phyloP scores from a whole-genome alignment of 1,140 invertebrate genomes.

The Trichogramma pretiosum region DNA sequence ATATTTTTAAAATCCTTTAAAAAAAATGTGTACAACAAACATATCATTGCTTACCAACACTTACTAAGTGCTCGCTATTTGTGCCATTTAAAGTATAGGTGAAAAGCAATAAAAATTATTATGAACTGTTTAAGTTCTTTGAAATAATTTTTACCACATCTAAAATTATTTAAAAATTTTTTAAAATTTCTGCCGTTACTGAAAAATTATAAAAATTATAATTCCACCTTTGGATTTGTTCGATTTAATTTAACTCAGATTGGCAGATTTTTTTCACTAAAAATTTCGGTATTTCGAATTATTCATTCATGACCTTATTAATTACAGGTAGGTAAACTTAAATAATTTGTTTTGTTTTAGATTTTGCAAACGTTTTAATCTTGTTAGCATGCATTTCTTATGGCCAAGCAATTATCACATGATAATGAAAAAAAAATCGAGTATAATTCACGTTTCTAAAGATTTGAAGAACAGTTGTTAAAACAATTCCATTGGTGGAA shows the following conservation, averaged over 20 bases:
- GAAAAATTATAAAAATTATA: neutral
- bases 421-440: neutral
- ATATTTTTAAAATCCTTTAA: neutral
- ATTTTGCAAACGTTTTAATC: no score
- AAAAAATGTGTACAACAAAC: neutral
- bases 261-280: no score
- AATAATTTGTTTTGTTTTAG: no score
- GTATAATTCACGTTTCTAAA: no score
- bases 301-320: no score
- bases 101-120: constrained; percentile 12
- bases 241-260: no score
- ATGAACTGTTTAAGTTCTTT: no score
- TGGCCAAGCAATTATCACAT: constrained; percentile 26
- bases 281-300: no score
- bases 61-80: neutral
- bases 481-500: constrained; percentile 40
- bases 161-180: no score
- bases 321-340: constrained; percentile 34
- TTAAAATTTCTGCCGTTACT: neutral
- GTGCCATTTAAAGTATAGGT: constrained; percentile 4
- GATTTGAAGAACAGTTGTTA: constrained; percentile 5
- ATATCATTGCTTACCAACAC: neutral
- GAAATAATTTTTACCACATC: no score
- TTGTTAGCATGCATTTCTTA: constrained; percentile 43
- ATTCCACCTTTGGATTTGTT: constrained; percentile 40